Percentiles rank a stretch among this genome's conserved stretches.
These are phyloP conservation scores for Meriones psammophilus DNA, from an alignment of 2,797 vertebrate species.

Conservation along the genomic window DNA sequence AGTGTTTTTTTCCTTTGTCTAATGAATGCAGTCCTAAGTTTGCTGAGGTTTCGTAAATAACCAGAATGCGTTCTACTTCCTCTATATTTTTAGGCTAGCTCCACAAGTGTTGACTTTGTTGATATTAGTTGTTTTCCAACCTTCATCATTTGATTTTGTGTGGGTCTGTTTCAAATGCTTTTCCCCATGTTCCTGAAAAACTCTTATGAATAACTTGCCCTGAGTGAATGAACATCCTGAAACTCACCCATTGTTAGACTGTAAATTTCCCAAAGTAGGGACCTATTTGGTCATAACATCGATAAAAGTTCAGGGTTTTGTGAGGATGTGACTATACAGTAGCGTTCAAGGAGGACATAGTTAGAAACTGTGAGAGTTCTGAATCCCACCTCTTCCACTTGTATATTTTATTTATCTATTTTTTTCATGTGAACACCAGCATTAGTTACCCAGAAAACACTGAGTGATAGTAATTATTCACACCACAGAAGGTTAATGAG, in stretches of 20 bases:
- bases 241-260: background rate
- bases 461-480: background rate
- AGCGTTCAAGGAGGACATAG: background rate
- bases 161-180: background rate
- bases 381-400: background rate
- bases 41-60: background rate
- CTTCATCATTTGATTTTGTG: background rate
- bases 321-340: background rate
- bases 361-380: background rate
- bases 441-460: slow-evolving; percentile 8
- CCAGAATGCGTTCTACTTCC: background rate
- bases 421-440: background rate
- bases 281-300: background rate
- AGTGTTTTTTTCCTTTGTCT: background rate
- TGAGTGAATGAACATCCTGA: background rate
- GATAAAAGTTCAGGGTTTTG: background rate
- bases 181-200: slow-evolving; percentile 12
- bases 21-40: background rate
- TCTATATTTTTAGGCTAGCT: background rate
- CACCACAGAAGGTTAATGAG: background rate
- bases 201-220: background rate
- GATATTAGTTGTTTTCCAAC: background rate
- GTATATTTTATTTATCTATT: background rate
- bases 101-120: background rate
- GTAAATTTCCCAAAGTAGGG: background rate